Base-by-base conservation (phyloP, 1,140 invertebrate genomes). In the Heterodera carotae region DNA sequence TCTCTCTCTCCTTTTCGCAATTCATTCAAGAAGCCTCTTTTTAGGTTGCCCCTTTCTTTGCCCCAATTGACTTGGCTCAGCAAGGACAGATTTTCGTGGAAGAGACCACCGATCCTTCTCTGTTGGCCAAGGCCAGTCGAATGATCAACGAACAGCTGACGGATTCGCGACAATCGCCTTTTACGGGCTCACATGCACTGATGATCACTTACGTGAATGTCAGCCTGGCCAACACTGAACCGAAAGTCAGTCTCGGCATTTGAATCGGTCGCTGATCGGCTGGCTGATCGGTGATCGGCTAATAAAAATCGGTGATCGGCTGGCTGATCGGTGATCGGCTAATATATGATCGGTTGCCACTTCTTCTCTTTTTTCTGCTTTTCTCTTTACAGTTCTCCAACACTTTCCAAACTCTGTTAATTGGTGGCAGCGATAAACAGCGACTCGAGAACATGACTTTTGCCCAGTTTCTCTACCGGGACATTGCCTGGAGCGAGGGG, bases 381-480 rank as follows among this genome's bases (percentile, higher is more conserved):
- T 43, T 43, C 0, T 43, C 39, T 43, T 43, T 12, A 22, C 62
- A 66, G 78, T 18, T 33, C 39, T 48, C 73, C 31, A 87, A 87
- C 68, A 87, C 84, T 6, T 87, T 86, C 76, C 85, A 88, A 81
- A 71, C 84, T 22, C 68, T 86, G n/a, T 43, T 87, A 7, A 81
- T 88, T 62, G 81, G 81, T 68, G 85, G 85, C 31, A 64, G 70
- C 25, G 77, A 83, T 34, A 64, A 67, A 2, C 43, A 59, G n/a
- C 56, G 71, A 29, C 69, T 66, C 27, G 81, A 83, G 60, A 56
- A 77, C 33, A 53, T 79, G 43, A 84, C 85, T 33, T 87, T 81
- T 76, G 85, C 80, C 2, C 71, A 85, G 53, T 77, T 88, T 18
- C 80, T 87, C 34, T 87, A 86, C 75, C 78, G 85, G 43, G 82